Conservation (phyloP, 2,113 vertebrate genomes). For the Cyprichromis sp. region DNA sequence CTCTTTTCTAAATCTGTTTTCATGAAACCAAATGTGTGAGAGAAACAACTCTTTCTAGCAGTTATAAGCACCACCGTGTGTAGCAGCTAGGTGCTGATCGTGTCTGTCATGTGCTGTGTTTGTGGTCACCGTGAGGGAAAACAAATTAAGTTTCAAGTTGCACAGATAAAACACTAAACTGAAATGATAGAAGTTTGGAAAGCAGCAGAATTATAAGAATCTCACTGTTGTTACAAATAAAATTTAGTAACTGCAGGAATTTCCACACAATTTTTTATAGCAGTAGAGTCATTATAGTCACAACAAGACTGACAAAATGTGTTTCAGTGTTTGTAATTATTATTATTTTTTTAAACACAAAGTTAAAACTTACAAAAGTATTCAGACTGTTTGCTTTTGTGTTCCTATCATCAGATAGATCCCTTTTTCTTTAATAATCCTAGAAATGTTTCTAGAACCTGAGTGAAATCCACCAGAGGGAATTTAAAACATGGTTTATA, state of each 20-base stretch:
- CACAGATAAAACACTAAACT: background rate
- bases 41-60: background rate
- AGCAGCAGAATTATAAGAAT: background rate
- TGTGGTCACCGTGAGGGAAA: background rate
- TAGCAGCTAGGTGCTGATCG: background rate
- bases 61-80: background rate
- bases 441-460: background rate
- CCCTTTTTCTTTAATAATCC: background rate
- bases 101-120: background rate
- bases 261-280: background rate
- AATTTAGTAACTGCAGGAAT: background rate
- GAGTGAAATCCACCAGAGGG: background rate
- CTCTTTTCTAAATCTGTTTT: background rate
- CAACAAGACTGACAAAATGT: background rate
- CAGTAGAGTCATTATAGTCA: background rate
- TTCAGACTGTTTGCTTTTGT: background rate
- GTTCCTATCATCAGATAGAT: background rate
- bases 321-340: background rate
- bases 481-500: background rate
- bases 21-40: background rate
- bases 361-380: background rate
- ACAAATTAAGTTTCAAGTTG: background rate
- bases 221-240: background rate
- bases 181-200: background rate
- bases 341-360: background rate